Evolutionary conservation across 2,113 vertebrate species (phyloP).

Genomic region (Dromas ardeola): DNA sequence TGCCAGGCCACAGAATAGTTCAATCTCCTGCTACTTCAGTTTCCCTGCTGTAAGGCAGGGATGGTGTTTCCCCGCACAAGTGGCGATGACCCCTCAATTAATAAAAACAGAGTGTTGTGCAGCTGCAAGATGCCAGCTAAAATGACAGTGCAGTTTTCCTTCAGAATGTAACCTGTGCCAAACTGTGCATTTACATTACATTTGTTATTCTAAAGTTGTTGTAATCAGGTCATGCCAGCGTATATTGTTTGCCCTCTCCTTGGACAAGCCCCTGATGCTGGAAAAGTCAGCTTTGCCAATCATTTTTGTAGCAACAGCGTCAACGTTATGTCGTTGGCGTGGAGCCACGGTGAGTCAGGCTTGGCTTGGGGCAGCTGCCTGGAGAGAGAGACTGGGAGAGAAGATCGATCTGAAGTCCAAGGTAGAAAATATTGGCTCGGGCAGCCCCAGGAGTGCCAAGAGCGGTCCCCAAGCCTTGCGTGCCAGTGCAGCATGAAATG

Average conservation of each 20-base stretch:
- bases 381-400: background rate
- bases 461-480: accelerated
- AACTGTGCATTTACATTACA: background rate
- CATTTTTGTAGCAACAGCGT: background rate
- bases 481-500: background rate
- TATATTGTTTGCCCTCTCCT: background rate
- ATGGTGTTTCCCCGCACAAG: background rate
- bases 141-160: conserved; percentile 32
- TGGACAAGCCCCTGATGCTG: background rate
- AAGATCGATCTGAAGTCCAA: background rate
- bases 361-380: background rate
- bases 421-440: background rate
- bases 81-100: background rate
- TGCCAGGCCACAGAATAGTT: background rate
- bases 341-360: background rate
- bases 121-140: background rate
- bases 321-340: background rate
- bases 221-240: background rate
- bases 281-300: background rate
- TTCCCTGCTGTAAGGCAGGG: background rate
- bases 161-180: background rate
- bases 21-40: accelerated
- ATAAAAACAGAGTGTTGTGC: background rate
- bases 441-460: background rate
- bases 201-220: background rate